Conservation (phyloP, 2,113 vertebrate genomes). For the Pipa parva region DNA sequence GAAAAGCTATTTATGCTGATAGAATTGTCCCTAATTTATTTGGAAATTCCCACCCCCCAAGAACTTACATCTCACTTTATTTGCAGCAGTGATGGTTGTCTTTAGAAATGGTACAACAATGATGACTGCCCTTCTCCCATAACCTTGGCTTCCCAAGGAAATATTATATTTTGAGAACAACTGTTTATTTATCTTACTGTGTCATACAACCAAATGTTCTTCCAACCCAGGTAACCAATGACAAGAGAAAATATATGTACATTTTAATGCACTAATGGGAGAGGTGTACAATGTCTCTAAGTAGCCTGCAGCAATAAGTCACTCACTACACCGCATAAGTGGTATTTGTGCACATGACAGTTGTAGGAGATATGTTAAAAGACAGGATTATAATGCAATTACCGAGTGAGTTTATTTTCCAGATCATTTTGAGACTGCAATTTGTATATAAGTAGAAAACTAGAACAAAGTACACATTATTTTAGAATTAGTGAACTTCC, state of each 20-base stretch:
- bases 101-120: too few species aligned
- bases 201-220: too few species aligned
- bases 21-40: too few species aligned
- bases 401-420: conserved; percentile 2
- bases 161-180: too few species aligned
- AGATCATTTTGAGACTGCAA: conserved; percentile 1
- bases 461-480: background rate
- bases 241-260: background rate
- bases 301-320: background rate
- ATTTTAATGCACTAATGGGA: background rate
- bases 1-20: too few species aligned
- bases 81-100: too few species aligned
- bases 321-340: background rate
- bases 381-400: conserved; percentile 10
- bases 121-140: too few species aligned
- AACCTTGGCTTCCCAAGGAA: background rate
- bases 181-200: too few species aligned
- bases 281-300: background rate
- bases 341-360: conserved; percentile 13
- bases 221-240: background rate
- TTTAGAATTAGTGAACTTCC: background rate
- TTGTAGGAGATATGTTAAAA: background rate
- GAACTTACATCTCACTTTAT: too few species aligned
- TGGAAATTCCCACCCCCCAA: too few species aligned
- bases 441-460: background rate